Base-by-base conservation (phyloP, 2,888 invertebrate genomes). In the Coleophora deauratella region DNA sequence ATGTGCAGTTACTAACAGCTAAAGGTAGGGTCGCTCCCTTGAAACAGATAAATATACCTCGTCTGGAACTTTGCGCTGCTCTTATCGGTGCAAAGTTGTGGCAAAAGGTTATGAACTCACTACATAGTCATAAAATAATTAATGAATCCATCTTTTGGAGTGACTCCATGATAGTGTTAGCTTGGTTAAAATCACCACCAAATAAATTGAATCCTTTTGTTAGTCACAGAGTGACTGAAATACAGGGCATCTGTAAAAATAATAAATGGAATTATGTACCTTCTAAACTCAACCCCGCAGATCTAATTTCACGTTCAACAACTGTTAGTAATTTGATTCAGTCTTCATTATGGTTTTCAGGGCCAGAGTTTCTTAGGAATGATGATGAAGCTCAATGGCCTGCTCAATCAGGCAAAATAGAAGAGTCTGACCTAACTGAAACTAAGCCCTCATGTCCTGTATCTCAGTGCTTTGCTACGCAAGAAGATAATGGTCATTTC, bases 1-100 rank as follows among this genome's bases (percentile, higher is more conserved):
- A 27, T 1, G 33, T 46, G 2, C 27, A 35, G 8, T 40, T 57
- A 3, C 33, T 52, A 21, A 47, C 45, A 15, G 42, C 53, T 1
- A 59, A 57, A 40, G 36, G 51, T 10, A 47, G 47, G 31, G 45
- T 55, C 2, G 50, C 54, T 8, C 52, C 56, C 2, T 7, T 49
- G 2, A 52, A 54, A 34, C 33, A 40, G 6, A 33, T 45, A 10
- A 43, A 43, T 9, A 40, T 55, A 13, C 52, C 54, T 1, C 38
- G 51, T 11, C 37, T 55, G 4, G 55, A 55, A 31, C 33, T 55
- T 12, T 50, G 50, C 28, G 55, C 47, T 8, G 55, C 51, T 3
- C 35, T 50, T 15, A 14, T 52, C 33, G 42, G 46, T 13, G 42
- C 56, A 7, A 38, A 39, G 36, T 38, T 53, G 21, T 44, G 43